Evolutionary conservation across 1,140 invertebrate species (phyloP).

Genomic region (Globodera ellingtonae): DNA sequence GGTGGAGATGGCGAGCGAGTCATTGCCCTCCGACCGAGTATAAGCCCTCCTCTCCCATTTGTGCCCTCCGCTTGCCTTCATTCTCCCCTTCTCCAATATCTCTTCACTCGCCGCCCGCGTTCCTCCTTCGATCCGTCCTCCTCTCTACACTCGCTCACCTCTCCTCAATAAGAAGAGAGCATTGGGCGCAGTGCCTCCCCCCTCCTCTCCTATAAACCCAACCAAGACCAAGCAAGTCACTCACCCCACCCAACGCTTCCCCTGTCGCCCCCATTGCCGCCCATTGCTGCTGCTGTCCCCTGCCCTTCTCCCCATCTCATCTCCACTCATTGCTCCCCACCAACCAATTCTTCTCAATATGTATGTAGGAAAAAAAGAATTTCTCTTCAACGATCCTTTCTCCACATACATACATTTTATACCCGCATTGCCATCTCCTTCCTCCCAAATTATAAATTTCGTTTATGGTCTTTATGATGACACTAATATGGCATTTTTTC

Average conservation of each 20-base stretch:
- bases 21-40: background rate
- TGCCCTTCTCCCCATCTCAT: slow-evolving; percentile 1
- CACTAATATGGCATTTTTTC: background rate
- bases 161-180: background rate
- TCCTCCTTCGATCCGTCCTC: background rate
- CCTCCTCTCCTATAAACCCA: background rate
- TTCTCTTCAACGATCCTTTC: background rate
- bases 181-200: background rate
- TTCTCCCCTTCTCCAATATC: background rate
- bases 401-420: background rate
- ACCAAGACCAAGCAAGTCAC: slow-evolving; percentile 4
- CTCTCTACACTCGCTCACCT: background rate
- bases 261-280: background rate
- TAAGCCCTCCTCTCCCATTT: background rate
- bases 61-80: background rate
- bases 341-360: slow-evolving; percentile 5
- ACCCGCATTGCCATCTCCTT: background rate
- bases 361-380: background rate
- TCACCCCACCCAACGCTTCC: background rate
- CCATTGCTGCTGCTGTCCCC: background rate
- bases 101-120: background rate
- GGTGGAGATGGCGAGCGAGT: background rate
- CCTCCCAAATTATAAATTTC: too few species aligned
- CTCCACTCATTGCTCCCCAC: background rate
- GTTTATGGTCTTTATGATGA: too few species aligned